phyloP scores from a whole-genome alignment of 2,113 vertebrate species.

The Panthera tigris region DNA sequence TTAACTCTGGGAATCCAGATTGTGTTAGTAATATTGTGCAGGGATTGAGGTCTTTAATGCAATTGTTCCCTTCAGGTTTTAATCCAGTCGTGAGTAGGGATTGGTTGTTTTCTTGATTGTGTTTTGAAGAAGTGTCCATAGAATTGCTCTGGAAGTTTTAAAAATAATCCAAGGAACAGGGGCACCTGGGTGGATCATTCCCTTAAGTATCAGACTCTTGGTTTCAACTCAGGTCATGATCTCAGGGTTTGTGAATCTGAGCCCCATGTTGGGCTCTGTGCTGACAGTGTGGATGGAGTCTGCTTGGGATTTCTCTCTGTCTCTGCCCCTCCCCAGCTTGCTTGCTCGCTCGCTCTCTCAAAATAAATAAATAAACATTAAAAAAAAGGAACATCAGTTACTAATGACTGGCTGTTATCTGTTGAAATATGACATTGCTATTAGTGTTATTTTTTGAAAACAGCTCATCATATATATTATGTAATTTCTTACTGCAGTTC shows the following conservation, averaged over 20 bases:
- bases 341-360: too few species aligned
- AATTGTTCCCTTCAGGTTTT: neutral
- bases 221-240: too few species aligned
- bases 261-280: too few species aligned
- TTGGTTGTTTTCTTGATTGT: neutral
- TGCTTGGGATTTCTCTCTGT: too few species aligned
- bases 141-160: constrained; percentile 12
- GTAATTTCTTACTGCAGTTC: neutral
- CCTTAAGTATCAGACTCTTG: too few species aligned
- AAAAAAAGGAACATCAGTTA: neutral
- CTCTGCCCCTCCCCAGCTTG: too few species aligned
- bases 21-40: neutral
- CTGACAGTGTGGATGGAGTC: too few species aligned
- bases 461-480: neutral
- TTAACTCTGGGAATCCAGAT: constrained; percentile 14
- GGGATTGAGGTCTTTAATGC: neutral
- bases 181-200: too few species aligned
- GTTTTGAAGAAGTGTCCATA: neutral
- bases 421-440: neutral
- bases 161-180: neutral
- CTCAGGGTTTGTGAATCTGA: too few species aligned
- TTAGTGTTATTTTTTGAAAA: neutral
- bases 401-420: neutral
- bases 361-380: too few species aligned
- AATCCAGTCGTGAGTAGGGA: neutral